Evolutionary conservation across 1,140 invertebrate genomes (phyloP), one percentile per base, ranked within the genome.

Genomic region (Druon quercuslanigerum): DNA sequence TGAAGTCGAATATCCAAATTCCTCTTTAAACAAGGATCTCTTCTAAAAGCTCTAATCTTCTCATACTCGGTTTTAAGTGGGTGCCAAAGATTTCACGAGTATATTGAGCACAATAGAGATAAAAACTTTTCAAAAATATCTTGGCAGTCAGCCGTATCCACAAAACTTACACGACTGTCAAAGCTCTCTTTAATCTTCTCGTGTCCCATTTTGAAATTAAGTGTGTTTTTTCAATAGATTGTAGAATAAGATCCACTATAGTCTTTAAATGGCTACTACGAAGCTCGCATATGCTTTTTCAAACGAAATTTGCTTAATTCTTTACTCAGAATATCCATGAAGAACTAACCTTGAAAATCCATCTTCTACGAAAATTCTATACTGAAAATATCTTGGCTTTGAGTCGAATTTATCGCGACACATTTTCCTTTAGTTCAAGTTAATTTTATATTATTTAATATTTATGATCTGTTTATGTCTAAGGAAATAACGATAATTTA

Each of bases 351-450:
- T 19, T 54, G 57, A 77, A 66, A 72, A 73, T 19, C 75, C 3
- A 40, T 66, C 60, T 5, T 14, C 11, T 60, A 11, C 9, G 20
- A 57, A 60, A 60, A 60, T 60, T 6, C 25, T 60, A 72, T 73
- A 79, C 79, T 71, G 82, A 85, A 85, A 85, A 85, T 85, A 85
- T 78, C 79, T 86, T 85, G 85, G 80, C 85, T 83, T 71, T 76
- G 51, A 74, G 73, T 71, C 78, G 70, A 57, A 33, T 72, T 60
- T 52, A 16, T 66, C 25, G 52, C 51, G 57, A 78, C 25, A 71
- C 77, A 66, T 73, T 79, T 83, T 79, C 74, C n/a, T 46, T 33
- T 79, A 60, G 16, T 51, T 79, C 33, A 51, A 79, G 81, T 79
- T 75, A 79, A 66, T 81, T 76, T 83, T 71, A 70, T 9, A 11